A percentile compares a stretch with the other conserved stretches of the same genome.
These are phyloP conservation scores for Zaprionus taronus DNA, from an alignment of 1,140 invertebrate species.

Conservation along the genomic window DNA sequence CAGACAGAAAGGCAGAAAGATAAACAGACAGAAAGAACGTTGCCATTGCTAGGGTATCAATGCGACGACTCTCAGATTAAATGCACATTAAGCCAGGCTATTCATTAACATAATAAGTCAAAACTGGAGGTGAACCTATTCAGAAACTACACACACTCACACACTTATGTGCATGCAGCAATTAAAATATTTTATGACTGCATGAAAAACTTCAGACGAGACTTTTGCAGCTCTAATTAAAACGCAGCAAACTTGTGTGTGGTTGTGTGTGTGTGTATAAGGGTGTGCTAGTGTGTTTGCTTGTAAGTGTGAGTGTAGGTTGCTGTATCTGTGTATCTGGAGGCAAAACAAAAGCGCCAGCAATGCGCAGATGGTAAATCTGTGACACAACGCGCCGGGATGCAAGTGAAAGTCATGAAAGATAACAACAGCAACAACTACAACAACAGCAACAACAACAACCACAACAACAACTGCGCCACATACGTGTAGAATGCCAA, in stretches of 20 bases:
- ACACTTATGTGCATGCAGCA: neutral
- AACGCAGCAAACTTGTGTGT: neutral
- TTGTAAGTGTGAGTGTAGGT: neutral
- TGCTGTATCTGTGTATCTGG: constrained; percentile 3
- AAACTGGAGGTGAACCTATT: neutral
- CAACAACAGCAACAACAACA: constrained; percentile 6
- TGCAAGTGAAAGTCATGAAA: constrained; percentile 53
- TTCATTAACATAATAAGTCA: constrained; percentile 10
- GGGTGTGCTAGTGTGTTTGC: neutral
- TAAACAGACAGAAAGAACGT: neutral
- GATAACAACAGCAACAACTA: constrained; percentile 12
- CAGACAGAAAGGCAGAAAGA: neutral
- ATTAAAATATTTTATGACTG: constrained; percentile 31
- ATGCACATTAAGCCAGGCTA: neutral
- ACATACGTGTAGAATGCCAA: constrained; percentile 30
- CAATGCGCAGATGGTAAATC: constrained; percentile 14
- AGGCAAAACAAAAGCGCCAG: constrained; percentile 13
- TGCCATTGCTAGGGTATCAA: neutral
- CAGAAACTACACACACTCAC: neutral
- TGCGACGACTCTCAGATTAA: neutral
- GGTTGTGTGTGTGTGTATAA: neutral
- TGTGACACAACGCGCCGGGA: constrained; percentile 37
- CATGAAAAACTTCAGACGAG: neutral
- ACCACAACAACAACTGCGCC: neutral
- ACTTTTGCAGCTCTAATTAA: constrained; percentile 37